Percentiles rank a stretch among this genome's conserved stretches.
phyloP scores from a whole-genome alignment of 1,140 invertebrate species.

The Psix sp. region DNA sequence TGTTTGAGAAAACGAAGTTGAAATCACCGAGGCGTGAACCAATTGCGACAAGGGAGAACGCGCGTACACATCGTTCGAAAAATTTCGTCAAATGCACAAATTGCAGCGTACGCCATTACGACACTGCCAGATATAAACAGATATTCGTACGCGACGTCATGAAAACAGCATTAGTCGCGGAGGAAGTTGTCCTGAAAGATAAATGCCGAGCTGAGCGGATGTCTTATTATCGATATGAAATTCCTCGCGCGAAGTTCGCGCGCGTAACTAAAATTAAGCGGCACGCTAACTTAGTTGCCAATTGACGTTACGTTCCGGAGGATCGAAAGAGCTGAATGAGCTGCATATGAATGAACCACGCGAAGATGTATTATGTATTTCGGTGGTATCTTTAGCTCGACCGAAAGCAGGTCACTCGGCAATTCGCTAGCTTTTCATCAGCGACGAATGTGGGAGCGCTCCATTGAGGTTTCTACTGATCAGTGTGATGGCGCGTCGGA shows the following conservation, averaged over 20 bases:
- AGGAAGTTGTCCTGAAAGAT: slow-evolving; percentile 37
- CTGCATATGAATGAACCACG: too few relatives aligned
- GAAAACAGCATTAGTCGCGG: background rate
- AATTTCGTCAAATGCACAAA: background rate
- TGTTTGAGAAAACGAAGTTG: slow-evolving; percentile 66
- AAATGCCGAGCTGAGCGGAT: slow-evolving; percentile 27
- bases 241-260: slow-evolving; percentile 29
- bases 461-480: too few relatives aligned
- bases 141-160: background rate
- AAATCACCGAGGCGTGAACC: slow-evolving; percentile 66
- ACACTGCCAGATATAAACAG: background rate
- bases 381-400: too few relatives aligned
- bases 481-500: too few relatives aligned
- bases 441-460: too few relatives aligned
- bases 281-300: background rate
- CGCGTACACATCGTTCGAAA: background rate
- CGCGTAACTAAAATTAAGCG: slow-evolving; percentile 8
- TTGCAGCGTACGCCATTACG: background rate
- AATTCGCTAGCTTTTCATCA: too few relatives aligned
- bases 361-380: too few relatives aligned
- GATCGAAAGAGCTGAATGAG: too few relatives aligned
- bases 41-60: slow-evolving; percentile 2
- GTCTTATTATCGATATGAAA: slow-evolving; percentile 24
- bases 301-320: slow-evolving; percentile 5
- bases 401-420: too few relatives aligned